Base-by-base conservation (phyloP, 2,113 vertebrate species). In the Rutilus rutilus region DNA sequence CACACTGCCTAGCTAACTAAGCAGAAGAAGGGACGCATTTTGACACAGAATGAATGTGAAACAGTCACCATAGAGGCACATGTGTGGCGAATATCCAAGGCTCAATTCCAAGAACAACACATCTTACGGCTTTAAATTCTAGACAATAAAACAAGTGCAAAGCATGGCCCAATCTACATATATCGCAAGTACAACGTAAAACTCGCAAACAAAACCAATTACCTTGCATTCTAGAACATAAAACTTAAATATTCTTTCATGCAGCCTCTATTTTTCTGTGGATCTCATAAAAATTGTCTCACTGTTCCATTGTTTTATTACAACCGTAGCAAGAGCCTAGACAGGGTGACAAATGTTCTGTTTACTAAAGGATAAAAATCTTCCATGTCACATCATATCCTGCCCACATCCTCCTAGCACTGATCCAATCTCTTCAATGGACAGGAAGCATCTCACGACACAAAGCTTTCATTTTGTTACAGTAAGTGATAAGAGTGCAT, bases 281-380 rank as follows among this genome's bases (percentile, higher is more conserved):
- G 19, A n/a, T 36, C 25, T 82, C 25, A 12, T 65, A 67, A 83
- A 82, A 65, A 83, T 33, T 0, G 7, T 0, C 17, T 54, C 5
- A 23, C 19, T 71, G 10, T 52, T 83, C 4, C 11, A 83, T 71
- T 83, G 62, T 57, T 71, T 25, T 57, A 60, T 42, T 59, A 25
- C 36, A 62, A 39, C 57, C n/a, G 21, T 33, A 54, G 39, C 64
- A 27, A 17, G 5, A 17, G 52, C 83, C 82, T 89, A 85, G 79
- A 78, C 60, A 60, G 71, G 65, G 65, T 76, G 36, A 65, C 45
- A 42, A 47, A 76, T 57, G 64, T 74, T 85, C 39, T 79, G 83
- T 89, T 89, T 85, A 83, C 64, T 57, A 64, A 87, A 77, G 1
- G 36, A 83, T 78, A 86, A 82, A 82, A 87, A 73, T 59, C 73